Evolutionary conservation across 2,888 invertebrate genomes (phyloP), one percentile per base, ranked within the genome.

Genomic region (Laothoe populi): DNA sequence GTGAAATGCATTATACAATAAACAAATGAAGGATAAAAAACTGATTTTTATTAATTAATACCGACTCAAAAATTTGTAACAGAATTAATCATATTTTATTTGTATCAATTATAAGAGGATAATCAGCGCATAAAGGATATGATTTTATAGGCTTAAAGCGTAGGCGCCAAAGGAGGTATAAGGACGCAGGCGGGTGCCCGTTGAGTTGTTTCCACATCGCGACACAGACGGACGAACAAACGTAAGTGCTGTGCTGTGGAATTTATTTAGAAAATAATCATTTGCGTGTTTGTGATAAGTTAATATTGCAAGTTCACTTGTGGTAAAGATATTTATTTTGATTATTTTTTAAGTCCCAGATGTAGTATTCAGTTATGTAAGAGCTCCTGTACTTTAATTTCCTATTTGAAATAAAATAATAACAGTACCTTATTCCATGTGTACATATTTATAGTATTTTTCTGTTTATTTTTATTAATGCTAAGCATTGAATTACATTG

Each of bases 91-190:
- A 26, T 10, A 23, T 19, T 8, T 53, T n/a, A 61, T 19, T 38
- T 40, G 31, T 57, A 26, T 60, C 35, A 40, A 60, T 45, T 59
- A 57, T 16, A 46, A 45, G 42, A 21, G 2, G 31, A 24, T 31
- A 35, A 23, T 8, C 35, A 42, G 35, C 16, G 48, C 64, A 66
- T 65, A 69, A 71, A 72, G 70, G 65, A 72, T 66, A 57, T 16
- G 64, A 63, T 66, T 64, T 53, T 60, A 67, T 65, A 68, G 64
- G 68, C 61, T 62, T 62, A 63, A 44, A 53, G 87, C 88, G 92
- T 91, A 86, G 91, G 92, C 84, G 90, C 77, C 35, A 61, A 62
- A 58, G 61, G 66, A 66, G 76, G 80, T 91, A 91, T 90, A 91
- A 91, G 90, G 88, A 80, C 74, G 66, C 70, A 64, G 72, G 70